phyloP scores from a whole-genome alignment of 92 coral and sea anemone genomes.

The Paramuricea clavata region DNA sequence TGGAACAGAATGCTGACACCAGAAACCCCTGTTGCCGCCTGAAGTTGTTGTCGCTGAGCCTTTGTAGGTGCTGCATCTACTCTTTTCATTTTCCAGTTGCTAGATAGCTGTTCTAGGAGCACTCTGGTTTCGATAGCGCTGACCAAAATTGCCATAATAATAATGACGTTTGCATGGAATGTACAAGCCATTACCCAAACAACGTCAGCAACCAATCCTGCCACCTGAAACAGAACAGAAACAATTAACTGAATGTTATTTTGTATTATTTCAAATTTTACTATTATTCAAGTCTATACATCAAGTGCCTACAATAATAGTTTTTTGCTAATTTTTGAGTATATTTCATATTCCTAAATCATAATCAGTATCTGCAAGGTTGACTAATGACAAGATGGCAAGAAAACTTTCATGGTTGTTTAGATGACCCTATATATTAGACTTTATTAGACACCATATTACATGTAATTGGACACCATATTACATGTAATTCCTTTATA shows the following conservation, averaged over 20 bases:
- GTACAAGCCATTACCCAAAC: slow-evolving; percentile 55
- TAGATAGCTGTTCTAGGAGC: slow-evolving; percentile 55
- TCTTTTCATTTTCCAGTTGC: slow-evolving; percentile 63
- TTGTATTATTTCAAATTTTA: too few relatives aligned
- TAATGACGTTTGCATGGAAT: slow-evolving; percentile 56
- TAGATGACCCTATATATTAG: too few relatives aligned
- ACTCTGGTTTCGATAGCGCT: slow-evolving; percentile 46
- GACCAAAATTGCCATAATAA: slow-evolving; percentile 63
- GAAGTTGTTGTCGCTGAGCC: slow-evolving; percentile 55
- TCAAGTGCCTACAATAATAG: too few relatives aligned
- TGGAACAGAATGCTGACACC: slow-evolving; percentile 74
- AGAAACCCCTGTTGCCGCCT: slow-evolving; percentile 71
- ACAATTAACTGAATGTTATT: neutral
- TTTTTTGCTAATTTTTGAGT: too few relatives aligned
- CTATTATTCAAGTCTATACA: too few relatives aligned
- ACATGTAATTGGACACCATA: too few relatives aligned
- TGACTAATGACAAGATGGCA: too few relatives aligned
- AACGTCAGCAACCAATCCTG: slow-evolving; percentile 67
- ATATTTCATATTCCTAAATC: too few relatives aligned
- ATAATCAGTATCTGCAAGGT: too few relatives aligned
- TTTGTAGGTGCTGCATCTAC: slow-evolving; percentile 69
- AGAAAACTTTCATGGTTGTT: too few relatives aligned
- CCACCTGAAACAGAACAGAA: slow-evolving; percentile 50
- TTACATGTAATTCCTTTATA: too few relatives aligned
- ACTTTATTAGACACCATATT: too few relatives aligned